Evolutionary conservation across 2,888 invertebrate species (phyloP).

Genomic region (Scaeva pyrastri): DNA sequence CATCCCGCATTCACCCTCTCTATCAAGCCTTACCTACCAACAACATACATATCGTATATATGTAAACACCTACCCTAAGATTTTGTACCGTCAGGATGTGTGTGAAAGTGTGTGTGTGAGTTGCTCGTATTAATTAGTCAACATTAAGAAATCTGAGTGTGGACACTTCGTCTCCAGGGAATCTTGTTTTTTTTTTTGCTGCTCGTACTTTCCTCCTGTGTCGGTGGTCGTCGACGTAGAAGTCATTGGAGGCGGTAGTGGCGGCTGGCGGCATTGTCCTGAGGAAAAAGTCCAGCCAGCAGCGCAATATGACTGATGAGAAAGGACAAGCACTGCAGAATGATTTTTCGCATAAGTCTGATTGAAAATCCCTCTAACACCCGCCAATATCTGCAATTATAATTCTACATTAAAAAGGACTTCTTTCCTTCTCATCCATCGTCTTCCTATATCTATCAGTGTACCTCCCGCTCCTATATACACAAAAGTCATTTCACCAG

Average conservation of each 20-base stretch:
- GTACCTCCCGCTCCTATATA: too few relatives aligned
- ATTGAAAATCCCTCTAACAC: slow-evolving; percentile 64
- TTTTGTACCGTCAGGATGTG: neutral
- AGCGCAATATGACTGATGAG: slow-evolving; percentile 61
- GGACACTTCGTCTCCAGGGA: slow-evolving; percentile 71
- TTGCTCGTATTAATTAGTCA: slow-evolving; percentile 74
- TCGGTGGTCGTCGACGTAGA: neutral
- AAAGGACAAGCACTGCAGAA: slow-evolving; percentile 6
- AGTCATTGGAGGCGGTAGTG: neutral
- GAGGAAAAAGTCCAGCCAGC: slow-evolving; percentile 19
- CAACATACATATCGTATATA: too few relatives aligned
- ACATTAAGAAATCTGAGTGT: slow-evolving; percentile 76
- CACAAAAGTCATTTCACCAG: neutral
- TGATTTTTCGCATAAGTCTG: slow-evolving; percentile 39
- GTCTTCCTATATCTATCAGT: too few relatives aligned
- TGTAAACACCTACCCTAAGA: neutral
- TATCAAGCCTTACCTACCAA: neutral
- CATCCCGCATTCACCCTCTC: neutral
- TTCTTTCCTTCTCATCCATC: neutral
- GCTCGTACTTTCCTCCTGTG: neutral
- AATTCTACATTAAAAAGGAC: slow-evolving; percentile 60
- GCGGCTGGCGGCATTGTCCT: neutral
- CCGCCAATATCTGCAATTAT: slow-evolving; percentile 71
- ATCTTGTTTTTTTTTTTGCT: slow-evolving; percentile 24
- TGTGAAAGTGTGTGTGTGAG: slow-evolving; percentile 25